A percentile compares a stretch with the other conserved stretches of the same genome.
Evolutionary conservation across 2,113 vertebrate genomes (phyloP).

Genomic region (Elephantulus edwardii): DNA sequence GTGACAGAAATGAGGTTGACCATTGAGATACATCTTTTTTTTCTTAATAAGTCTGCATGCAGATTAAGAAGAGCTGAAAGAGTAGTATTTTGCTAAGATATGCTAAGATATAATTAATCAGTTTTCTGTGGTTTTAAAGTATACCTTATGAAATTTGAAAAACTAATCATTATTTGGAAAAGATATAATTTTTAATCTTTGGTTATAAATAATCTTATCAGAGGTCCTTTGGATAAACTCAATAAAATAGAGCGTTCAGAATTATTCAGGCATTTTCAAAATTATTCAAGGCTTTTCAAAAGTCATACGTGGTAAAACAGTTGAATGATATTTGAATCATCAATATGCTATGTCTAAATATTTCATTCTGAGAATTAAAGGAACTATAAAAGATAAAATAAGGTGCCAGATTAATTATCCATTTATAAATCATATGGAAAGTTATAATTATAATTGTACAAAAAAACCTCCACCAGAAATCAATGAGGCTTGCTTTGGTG

Average conservation of each 20-base stretch:
- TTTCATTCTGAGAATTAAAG: constrained; percentile 60
- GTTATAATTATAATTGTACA: constrained; percentile 66
- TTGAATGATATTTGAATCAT: constrained; percentile 58
- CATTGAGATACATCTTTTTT: too few relatives aligned
- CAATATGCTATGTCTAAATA: constrained; percentile 48
- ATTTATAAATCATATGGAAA: constrained; percentile 65
- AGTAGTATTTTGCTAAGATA: constrained; percentile 26
- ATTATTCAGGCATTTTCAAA: constrained; percentile 23
- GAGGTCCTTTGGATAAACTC: not conserved
- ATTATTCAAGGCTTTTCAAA: constrained; percentile 47
- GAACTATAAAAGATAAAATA: constrained; percentile 69
- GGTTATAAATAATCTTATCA: constrained; percentile 41
- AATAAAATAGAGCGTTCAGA: constrained; percentile 50
- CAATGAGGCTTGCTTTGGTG: not conserved
- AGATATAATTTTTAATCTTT: constrained; percentile 62
- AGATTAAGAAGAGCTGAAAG: constrained; percentile 27
- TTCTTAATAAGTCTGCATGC: not conserved
- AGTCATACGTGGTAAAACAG: constrained; percentile 53
- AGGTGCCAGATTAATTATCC: constrained; percentile 51
- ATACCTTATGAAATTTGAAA: not conserved
- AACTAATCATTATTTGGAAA: constrained; percentile 17
- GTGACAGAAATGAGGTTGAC: too few relatives aligned
- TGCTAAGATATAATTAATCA: constrained; percentile 18
- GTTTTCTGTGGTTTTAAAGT: constrained; percentile 48
- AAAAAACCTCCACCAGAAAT: too few relatives aligned